Conservation (phyloP, 1,140 invertebrate species). For the Meloidogyne hapla region DNA sequence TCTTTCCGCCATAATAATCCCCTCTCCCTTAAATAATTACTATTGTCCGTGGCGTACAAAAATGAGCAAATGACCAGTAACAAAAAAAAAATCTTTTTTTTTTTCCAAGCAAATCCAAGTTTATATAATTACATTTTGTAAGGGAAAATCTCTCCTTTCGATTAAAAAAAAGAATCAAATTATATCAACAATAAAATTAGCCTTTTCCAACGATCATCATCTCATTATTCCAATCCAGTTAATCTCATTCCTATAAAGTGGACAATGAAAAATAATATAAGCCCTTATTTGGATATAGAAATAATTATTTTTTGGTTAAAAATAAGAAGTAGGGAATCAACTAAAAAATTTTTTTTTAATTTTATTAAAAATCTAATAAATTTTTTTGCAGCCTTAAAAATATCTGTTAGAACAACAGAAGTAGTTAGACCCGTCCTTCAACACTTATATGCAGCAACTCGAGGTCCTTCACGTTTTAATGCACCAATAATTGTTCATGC, state of each 20-base stretch:
- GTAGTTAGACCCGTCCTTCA: conserved; percentile 43
- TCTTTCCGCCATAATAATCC: background rate
- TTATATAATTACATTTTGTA: background rate
- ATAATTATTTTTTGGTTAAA: too few species aligned
- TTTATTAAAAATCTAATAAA: background rate
- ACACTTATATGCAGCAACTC: conserved; percentile 49
- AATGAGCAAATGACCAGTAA: conserved; percentile 9
- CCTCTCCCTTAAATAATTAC: background rate
- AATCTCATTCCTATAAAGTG: background rate
- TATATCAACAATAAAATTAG: background rate
- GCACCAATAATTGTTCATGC: conserved; percentile 54
- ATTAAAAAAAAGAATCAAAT: background rate
- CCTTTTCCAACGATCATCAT: background rate
- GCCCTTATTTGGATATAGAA: too few species aligned
- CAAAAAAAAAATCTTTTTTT: conserved; percentile 6
- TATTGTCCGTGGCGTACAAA: background rate
- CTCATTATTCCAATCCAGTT: conserved; percentile 2
- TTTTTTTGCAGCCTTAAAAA: conserved; percentile 45
- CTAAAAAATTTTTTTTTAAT: too few species aligned
- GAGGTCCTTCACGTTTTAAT: conserved; percentile 25
- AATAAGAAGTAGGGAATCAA: too few species aligned
- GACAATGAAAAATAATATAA: too few species aligned
- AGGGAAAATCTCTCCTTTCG: background rate
- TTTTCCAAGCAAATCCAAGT: too few species aligned
- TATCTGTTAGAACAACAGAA: conserved; percentile 49